phyloP scores from a whole-genome alignment of 2,797 vertebrate species.

The Triplophysa yarkandensis region DNA sequence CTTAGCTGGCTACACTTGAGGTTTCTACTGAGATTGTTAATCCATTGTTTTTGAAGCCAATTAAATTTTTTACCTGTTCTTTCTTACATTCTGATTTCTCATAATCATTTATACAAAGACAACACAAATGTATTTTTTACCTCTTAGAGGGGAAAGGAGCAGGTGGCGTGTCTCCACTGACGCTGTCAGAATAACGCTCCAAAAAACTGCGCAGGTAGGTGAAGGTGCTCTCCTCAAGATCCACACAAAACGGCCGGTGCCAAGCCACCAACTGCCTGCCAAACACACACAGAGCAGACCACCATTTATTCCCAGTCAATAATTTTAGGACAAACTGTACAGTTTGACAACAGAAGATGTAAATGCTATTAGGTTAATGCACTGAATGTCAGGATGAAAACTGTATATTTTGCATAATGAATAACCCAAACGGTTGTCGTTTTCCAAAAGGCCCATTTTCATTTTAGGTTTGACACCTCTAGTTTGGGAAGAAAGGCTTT shows the following conservation, averaged over 20 bases:
- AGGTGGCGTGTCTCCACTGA: slow-evolving; percentile 73
- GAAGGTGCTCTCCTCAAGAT: slow-evolving; percentile 83
- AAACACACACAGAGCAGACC: slow-evolving; percentile 26
- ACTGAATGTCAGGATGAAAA: neutral
- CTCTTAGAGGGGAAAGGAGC: slow-evolving; percentile 78
- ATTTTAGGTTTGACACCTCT: neutral
- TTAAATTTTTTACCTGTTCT: too few relatives aligned
- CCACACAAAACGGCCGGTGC: slow-evolving; percentile 83
- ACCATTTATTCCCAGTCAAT: slow-evolving; percentile 27
- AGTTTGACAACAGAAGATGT: slow-evolving; percentile 6
- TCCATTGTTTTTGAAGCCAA: too few relatives aligned
- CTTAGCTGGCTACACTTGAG: too few relatives aligned
- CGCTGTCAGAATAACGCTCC: slow-evolving; percentile 79
- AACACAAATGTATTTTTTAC: slow-evolving; percentile 36
- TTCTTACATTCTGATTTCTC: neutral
- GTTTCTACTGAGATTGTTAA: too few relatives aligned
- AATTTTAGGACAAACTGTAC: slow-evolving; percentile 18
- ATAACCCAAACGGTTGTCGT: neutral
- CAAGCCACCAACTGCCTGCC: slow-evolving; percentile 81
- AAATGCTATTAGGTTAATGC: slow-evolving; percentile 25
- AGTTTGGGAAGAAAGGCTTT: neutral
- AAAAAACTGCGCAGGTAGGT: slow-evolving; percentile 78
- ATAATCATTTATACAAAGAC: too few relatives aligned
- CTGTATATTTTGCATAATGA: neutral
- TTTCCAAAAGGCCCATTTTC: neutral